Base-by-base conservation (phyloP, 2,888 invertebrate genomes). In the Coleophora flavipennella region DNA sequence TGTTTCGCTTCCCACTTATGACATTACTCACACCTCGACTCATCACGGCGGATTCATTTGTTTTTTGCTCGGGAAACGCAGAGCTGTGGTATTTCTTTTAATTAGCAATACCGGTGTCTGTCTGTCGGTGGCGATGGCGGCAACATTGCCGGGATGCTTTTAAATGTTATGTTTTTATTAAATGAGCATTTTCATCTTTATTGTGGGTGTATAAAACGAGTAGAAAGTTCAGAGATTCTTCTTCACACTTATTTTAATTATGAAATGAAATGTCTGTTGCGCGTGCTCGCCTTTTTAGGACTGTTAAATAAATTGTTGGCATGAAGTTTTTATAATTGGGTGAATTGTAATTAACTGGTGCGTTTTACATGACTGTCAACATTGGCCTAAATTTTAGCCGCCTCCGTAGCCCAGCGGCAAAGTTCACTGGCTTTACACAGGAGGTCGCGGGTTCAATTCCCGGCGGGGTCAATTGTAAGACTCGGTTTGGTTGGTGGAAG, bases 11-110 rank as follows among this genome's bases (percentile, higher is more conserved):
- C 55, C 58, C 63, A 71, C 63, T 74, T 72, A 75, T 64, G 64
- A 67, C 69, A 74, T 68, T 62, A 58, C 71, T 76, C 72, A 78
- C 80, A 80, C 80, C 71, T 76, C 62, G 49, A 69, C 53, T 63
- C 62, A 62, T 67, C 66, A 61, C 55, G 53, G 56, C 45, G 52
- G 61, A 67, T 69, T 68, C 67, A 62, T 63, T 60, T 57, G 52
- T 61, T 76, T 76, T 74, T 77, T 74, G 58, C 53, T 27, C 43
- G 43, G 50, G 60, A 66, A 68, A 74, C 63, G 65, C 62, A 64
- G 65, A 62, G 61, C 57, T 45, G 51, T 51, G 63, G 71, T 66
- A 76, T 74, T 75, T 73, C 65, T 71, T 67, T 72, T 79, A 77
- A 79, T 79, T 79, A 75, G 61, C 61, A 54, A 56, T 57, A 62